Evolutionary conservation across 2,888 invertebrate genomes (phyloP).

Genomic region (Pilophorus perplexus): DNA sequence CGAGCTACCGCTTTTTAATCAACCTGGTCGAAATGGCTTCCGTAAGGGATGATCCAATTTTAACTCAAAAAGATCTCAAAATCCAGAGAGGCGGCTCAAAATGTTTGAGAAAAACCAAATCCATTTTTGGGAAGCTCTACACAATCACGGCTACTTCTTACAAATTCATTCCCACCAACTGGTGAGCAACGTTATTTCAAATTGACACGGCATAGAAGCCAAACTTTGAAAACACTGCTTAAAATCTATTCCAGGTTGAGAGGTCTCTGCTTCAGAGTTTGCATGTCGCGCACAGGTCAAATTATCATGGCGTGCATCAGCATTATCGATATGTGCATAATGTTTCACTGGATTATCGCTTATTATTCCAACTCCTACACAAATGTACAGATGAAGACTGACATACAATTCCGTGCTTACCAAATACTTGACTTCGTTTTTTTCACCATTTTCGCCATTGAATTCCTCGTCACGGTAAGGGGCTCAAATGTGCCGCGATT

Average conservation of each 20-base stretch:
- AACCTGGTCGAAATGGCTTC: slow-evolving; percentile 36
- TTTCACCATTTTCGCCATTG: slow-evolving; percentile 27
- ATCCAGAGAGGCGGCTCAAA: slow-evolving; percentile 26
- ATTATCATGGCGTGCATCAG: slow-evolving; percentile 16
- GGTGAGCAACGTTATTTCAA: background rate
- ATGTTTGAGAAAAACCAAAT: slow-evolving; percentile 11
- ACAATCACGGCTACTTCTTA: slow-evolving; percentile 35
- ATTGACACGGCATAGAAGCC: background rate
- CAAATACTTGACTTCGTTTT: slow-evolving; percentile 22
- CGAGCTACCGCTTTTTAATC: slow-evolving; percentile 18
- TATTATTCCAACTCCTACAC: slow-evolving; percentile 9
- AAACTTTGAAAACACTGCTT: too few relatives aligned
- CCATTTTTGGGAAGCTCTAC: slow-evolving; percentile 20
- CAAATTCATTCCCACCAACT: slow-evolving; percentile 31
- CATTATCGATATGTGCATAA: slow-evolving; percentile 17
- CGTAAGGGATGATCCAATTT: slow-evolving; percentile 27
- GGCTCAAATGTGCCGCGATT: too few relatives aligned
- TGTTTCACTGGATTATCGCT: background rate
- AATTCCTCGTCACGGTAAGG: slow-evolving; percentile 34
- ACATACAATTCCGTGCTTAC: background rate
- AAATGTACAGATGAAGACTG: background rate
- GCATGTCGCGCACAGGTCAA: slow-evolving; percentile 24
- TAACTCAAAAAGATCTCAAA: slow-evolving; percentile 24
- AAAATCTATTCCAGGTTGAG: slow-evolving; percentile 25
- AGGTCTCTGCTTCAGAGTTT: slow-evolving; percentile 34